Evolutionary conservation across 2,797 vertebrate species (phyloP), one percentile per base, ranked within the genome.

Genomic region (Manis javanica): DNA sequence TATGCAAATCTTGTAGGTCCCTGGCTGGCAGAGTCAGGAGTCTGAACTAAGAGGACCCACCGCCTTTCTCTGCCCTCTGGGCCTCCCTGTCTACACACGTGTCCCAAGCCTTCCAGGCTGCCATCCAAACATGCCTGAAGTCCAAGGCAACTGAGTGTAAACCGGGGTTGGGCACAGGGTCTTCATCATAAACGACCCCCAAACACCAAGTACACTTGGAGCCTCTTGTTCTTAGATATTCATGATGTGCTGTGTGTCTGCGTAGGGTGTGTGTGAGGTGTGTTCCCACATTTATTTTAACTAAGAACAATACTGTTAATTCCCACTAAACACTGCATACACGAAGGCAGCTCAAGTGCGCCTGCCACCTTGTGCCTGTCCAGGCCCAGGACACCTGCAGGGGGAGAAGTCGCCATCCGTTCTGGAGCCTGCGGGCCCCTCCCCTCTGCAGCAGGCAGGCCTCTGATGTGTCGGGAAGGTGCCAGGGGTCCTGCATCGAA

Each of bases 401-500:
- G 31, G 18, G 26, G 23, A 34, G 7, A 42, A 91, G 2, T 2
- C 37, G 6, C 24, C 31, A 11, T 2, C 0, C 0, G 0, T 39
- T 39, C 4, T 5, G 49, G 78, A 82, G n/a, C 2, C 9, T 0
- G 12, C 6, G 31, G 5, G 2, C 7, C 15, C 14, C 31, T 72
- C 19, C 8, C 8, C 37, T 61, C 4, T 21, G 18, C 12, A 42
- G 21, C 34, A 15, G 0, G 10, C 2, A 90, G 4, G 9, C 39
- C 7, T 75, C 31, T 1, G 66, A 63, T 29, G 34, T 11, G 51
- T 23, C 16, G 90, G 42, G 81, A 63, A 10, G 34, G 14, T 3
- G 18, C 31, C 18, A 64, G 42, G 21, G 5, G 31, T 42, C 3
- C 5, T 51, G 5, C 2, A 3, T 9, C 42, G n/a, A 78, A 64